Percentiles rank a stretch among this genome's conserved stretches.
phyloP scores from a whole-genome alignment of 1,140 invertebrate species.

The Plutomurus gul region DNA sequence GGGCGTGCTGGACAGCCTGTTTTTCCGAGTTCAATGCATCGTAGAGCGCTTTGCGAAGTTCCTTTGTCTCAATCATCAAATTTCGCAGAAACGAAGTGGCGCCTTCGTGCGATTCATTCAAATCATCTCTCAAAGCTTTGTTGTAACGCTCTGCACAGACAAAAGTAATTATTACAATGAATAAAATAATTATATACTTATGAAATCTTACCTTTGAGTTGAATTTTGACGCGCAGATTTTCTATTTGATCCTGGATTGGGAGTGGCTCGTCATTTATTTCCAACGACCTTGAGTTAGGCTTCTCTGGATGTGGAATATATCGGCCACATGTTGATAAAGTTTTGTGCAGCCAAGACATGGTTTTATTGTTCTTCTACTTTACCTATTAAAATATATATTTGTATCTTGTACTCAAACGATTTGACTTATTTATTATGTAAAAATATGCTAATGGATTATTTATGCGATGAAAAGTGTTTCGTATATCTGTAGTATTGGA shows the following conservation, averaged over 20 bases:
- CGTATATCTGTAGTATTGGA: no score
- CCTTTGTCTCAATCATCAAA: constrained; percentile 34
- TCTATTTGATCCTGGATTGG: constrained; percentile 53
- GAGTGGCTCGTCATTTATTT: constrained; percentile 44
- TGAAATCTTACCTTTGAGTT: constrained; percentile 39
- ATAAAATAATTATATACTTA: background rate
- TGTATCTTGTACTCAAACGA: no score
- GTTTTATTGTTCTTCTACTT: background rate
- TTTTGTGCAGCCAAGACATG: constrained; percentile 36
- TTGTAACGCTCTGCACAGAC: constrained; percentile 51
- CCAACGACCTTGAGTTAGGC: background rate
- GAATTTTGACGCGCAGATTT: constrained; percentile 47
- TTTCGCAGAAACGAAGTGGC: constrained; percentile 40
- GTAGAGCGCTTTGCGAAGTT: constrained; percentile 37
- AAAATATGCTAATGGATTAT: no score
- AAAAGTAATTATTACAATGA: background rate
- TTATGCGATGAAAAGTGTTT: no score
- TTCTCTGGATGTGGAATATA: constrained; percentile 39
- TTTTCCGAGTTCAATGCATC: constrained; percentile 47
- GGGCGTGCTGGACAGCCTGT: constrained; percentile 47
- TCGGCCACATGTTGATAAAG: constrained; percentile 42
- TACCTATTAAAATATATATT: no score
- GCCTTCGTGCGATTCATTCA: constrained; percentile 46
- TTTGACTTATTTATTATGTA: no score
- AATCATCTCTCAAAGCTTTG: constrained; percentile 45